These are phyloP conservation scores for Drosophila robusta DNA, from an alignment of 2,888 invertebrate species.

Conservation along the genomic window DNA sequence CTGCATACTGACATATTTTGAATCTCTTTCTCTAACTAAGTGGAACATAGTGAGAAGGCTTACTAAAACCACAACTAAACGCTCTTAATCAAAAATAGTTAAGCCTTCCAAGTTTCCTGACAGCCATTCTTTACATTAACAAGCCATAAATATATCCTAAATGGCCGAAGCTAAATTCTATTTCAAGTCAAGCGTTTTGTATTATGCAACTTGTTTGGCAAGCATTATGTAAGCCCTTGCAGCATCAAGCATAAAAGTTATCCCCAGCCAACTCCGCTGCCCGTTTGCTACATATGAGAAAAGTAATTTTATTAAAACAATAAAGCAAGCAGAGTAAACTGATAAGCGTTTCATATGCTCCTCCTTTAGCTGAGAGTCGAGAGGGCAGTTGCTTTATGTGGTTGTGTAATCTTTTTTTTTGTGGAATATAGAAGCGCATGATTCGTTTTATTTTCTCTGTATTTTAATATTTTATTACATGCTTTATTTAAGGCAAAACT, in stretches of 20 bases:
- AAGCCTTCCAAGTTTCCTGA: too few relatives aligned
- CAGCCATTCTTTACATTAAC: not conserved
- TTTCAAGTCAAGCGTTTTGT: conserved; percentile 27
- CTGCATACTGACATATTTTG: too few relatives aligned
- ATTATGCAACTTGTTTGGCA: conserved; percentile 34
- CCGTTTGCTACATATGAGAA: conserved; percentile 13
- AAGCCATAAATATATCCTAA: conserved; percentile 21
- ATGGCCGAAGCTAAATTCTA: conserved; percentile 35
- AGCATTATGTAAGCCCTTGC: conserved; percentile 24
- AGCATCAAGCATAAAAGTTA: conserved; percentile 35
- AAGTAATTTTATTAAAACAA: conserved; percentile 61
- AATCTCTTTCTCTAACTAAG: too few relatives aligned
- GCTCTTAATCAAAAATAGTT: too few relatives aligned
- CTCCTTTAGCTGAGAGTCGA: conserved; percentile 6
- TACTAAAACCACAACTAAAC: too few relatives aligned
- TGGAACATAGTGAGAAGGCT: too few relatives aligned
- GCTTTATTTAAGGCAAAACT: conserved; percentile 22
- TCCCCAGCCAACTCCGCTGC: not conserved
- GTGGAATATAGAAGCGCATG: conserved; percentile 2
- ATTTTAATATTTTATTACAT: conserved; percentile 32
- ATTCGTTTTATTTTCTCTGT: conserved; percentile 1
- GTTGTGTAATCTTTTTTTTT: conserved; percentile 18
- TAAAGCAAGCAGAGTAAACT: conserved; percentile 43
- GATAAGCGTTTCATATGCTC: conserved; percentile 58
- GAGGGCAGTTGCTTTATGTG: not conserved